Evolutionary conservation across 2,113 vertebrate species (phyloP), one percentile per base, ranked within the genome.

Genomic region (Oreocharis arfaki): DNA sequence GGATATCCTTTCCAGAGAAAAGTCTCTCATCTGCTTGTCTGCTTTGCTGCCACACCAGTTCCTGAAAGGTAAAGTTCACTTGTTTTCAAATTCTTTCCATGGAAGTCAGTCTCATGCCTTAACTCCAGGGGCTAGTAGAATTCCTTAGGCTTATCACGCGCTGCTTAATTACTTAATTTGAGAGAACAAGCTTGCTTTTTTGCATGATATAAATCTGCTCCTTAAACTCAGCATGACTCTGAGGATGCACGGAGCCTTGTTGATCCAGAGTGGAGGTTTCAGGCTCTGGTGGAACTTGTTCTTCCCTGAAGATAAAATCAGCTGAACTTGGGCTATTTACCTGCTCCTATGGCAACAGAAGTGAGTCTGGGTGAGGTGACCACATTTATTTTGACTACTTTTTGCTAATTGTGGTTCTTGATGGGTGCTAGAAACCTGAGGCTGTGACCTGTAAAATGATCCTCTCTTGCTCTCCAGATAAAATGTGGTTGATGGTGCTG

Each of bases 161-260:
- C 64, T 88, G 61, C 41, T 90, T 89, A 92, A 95, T 97, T 86
- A 89, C 84, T 85, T 92, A 88, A 92, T 87, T 96, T 84, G 44
- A 89, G 78, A 96, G 73, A 90, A 61, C 61, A 87, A 50, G 88
- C 59, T 94, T 93, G 68, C 81, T 90, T 87, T 94, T 77, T 92
- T 84, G 37, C 85, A 87, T 94, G 76, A 90, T 92, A 75, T 5
- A 23, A 85, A 88, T 95, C 82, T 77, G 56, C 50, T 93, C 32
- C 73, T 94, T 92, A 94, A 92, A 84, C 33, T 84, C 73, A 44
- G 68, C 4, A 1, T 93, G 91, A 93, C 50, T 78, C 68, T 53
- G 37, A 70, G 42, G 63, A 65, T 46, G 68, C 53, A 32, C 2
- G 8, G 28, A 80, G 82, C 76, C 77, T 82, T 57, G 74, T 81